A percentile compares a stretch with the other conserved stretches of the same genome.
Conservation (phyloP, 1,140 invertebrate species). For the Drosophila equinoxialis region DNA sequence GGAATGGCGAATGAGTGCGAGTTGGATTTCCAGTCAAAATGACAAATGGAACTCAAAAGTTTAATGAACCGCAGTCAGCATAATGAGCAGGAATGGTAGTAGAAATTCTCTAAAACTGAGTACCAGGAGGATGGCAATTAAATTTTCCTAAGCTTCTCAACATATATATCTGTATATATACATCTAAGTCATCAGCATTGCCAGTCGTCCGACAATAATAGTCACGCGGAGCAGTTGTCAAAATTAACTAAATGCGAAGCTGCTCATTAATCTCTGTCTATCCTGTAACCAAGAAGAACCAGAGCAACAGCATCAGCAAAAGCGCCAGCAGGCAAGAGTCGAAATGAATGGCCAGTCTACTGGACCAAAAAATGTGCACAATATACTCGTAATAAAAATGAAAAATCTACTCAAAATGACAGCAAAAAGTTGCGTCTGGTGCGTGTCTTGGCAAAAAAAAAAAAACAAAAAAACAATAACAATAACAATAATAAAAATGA, state of each 20-base stretch:
- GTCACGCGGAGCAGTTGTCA: constrained; percentile 69
- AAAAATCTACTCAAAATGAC: constrained; percentile 77
- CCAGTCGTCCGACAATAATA: constrained; percentile 45
- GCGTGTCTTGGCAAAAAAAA: constrained; percentile 34
- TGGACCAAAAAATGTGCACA: constrained; percentile 49
- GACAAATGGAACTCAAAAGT: constrained; percentile 76
- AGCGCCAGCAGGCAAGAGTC: constrained; percentile 31
- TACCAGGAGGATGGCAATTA: constrained; percentile 53
- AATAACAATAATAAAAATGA: constrained; percentile 20
- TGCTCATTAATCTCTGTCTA: constrained; percentile 78
- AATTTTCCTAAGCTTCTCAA: constrained; percentile 55
- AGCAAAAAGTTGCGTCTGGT: constrained; percentile 73
- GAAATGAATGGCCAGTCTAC: constrained; percentile 60
- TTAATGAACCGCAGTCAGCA: constrained; percentile 73
- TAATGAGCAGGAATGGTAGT: constrained; percentile 39
- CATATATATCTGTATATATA: not conserved
- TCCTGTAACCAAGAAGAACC: constrained; percentile 34
- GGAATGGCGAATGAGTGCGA: not conserved
- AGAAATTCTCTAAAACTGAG: not conserved
- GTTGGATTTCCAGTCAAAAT: constrained; percentile 27
- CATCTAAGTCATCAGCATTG: constrained; percentile 6
- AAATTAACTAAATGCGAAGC: constrained; percentile 77
- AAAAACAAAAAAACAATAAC: not conserved
- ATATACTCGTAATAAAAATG: constrained; percentile 61
- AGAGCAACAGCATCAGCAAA: constrained; percentile 35